Evolutionary conservation across 2,113 vertebrate genomes (phyloP), one percentile per base, ranked within the genome.

Genomic region (Eudyptes chrysolophus): DNA sequence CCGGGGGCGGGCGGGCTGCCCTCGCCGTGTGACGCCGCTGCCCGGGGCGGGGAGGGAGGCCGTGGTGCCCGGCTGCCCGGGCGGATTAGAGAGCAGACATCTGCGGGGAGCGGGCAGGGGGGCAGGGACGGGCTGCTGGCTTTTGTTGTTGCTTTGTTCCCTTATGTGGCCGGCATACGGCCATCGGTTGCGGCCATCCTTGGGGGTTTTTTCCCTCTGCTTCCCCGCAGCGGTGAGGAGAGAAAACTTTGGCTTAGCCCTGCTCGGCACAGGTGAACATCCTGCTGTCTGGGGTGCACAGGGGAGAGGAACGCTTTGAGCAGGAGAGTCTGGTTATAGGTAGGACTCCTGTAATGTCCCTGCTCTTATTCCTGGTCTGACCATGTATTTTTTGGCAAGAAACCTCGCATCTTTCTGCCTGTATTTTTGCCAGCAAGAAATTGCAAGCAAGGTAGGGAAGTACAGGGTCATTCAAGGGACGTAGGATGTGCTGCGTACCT

Each of bases 71-170:
- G 74, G 7, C 87, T 54, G 5, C 68, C 94, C 79, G 15, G 10
- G 29, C 2, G 71, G 96, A 92, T 96, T 91, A 92, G 70, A 7
- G 57, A 61, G 62, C 64, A n/a, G 92, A 24, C 84, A 49, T 95
- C 92, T 74, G 87, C 55, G 9, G 62, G 52, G 55, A 62, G 75
- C 4, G 26, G 49, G 24, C 40, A 74, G 75, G 78, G 54, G 90
- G 83, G 83, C 60, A 32, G 92, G 93, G 89, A 55, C 62, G 49
- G 44, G 74, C 69, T 26, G 95, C 87, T 15, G 72, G 3, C 93
- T 48, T 82, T 40, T 71, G 29, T 66, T 71, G n/a, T 22, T 30
- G n/a, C 10, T 14, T 14, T n/a, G 49, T 4, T 36, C 51, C 71
- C 65, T 34, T 24, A 1, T 5, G 87, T 12, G 42, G 52, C 57